Base-by-base conservation (phyloP, 64 coral and sea anemone species). In the Montipora foliosa region DNA sequence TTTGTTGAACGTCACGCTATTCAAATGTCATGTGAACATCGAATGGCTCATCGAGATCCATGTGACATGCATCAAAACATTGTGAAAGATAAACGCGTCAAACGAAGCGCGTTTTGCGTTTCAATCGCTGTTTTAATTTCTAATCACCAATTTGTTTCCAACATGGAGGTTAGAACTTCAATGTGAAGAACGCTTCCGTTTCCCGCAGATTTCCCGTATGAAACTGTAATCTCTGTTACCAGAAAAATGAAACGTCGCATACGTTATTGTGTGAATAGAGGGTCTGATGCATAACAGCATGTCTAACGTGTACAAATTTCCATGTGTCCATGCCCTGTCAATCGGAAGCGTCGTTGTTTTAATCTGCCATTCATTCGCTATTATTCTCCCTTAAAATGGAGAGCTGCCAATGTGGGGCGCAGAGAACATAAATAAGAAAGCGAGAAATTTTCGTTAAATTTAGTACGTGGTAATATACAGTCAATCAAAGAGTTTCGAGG, bases 1-100 rank as follows among this genome's bases (percentile, higher is more conserved):
- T 21, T 72, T 24, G 4, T 71, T 46, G 49, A n/a, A 86, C 82
- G 82, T 86, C 82, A 86, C 82, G 82, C 82, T n/a, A 86, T 71
- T 49, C 47, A 47, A 50, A 72, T 71, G 44, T 44, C 82, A 86
- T 64, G 82, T 72, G 82, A 72, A 86, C 66, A 86, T 67, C 82
- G 71, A 86, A 86, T 86, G 76, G 44, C 12, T 49, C 45, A 46
- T 15, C 49, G 47, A 25, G 20, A 22, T 14, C 14, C 5, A 14
- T 66, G 29, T 71, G 19, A 24, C 68, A 71, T 83, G 47, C 82
- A 86, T 49, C 45, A 71, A 11, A 86, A 49, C 8, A 72, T 16
- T 20, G 44, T 48, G 68, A 49, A 66, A 69, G 82, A 67, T 68
- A 47, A 48, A 20, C 46, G 37, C 64, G 66, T 71, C 66, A 49